phyloP scores from a whole-genome alignment of 2,888 invertebrate species.

The Ethmia dodecea region DNA sequence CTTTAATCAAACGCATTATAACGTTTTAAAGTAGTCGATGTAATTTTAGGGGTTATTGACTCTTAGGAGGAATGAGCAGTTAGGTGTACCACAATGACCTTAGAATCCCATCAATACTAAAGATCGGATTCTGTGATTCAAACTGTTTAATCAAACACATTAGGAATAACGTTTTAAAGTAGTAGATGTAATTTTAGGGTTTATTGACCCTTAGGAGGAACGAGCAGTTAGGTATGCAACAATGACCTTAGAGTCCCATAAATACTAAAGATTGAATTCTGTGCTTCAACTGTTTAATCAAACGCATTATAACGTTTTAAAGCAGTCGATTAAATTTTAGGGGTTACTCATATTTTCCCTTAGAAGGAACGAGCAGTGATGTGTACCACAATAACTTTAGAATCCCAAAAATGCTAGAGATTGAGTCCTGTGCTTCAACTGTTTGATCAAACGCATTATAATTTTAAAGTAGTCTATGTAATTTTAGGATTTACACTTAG shows the following conservation, averaged over 20 bases:
- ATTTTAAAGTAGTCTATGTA: slow-evolving; percentile 8
- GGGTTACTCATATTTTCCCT: slow-evolving; percentile 16
- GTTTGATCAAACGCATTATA: slow-evolving; percentile 16
- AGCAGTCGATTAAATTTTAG: slow-evolving; percentile 4
- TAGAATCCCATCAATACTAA: too few relatives aligned
- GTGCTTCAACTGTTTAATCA: slow-evolving; percentile 18
- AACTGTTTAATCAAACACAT: slow-evolving; percentile 15
- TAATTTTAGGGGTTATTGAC: slow-evolving; percentile 15
- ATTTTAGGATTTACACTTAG: slow-evolving; percentile 13
- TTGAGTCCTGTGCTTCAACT: slow-evolving; percentile 19
- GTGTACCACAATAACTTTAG: too few relatives aligned
- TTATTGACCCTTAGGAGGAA: slow-evolving; percentile 12
- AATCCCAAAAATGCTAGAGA: too few relatives aligned
- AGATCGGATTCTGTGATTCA: slow-evolving; percentile 20
- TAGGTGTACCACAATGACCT: too few relatives aligned
- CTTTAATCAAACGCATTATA: slow-evolving; percentile 15
- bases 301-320: slow-evolving; percentile 12
- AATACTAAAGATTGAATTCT: too few relatives aligned
- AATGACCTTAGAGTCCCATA: too few relatives aligned
- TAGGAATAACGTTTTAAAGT: slow-evolving; percentile 10
- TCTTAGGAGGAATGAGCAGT: background rate
- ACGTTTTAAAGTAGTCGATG: slow-evolving; percentile 8
- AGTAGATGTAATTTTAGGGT: slow-evolving; percentile 7
- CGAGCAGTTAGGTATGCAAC: too few relatives aligned
- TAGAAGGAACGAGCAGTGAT: too few relatives aligned